phyloP scores from a whole-genome alignment of 1,140 invertebrate species.

The Trichonephila clavata region DNA sequence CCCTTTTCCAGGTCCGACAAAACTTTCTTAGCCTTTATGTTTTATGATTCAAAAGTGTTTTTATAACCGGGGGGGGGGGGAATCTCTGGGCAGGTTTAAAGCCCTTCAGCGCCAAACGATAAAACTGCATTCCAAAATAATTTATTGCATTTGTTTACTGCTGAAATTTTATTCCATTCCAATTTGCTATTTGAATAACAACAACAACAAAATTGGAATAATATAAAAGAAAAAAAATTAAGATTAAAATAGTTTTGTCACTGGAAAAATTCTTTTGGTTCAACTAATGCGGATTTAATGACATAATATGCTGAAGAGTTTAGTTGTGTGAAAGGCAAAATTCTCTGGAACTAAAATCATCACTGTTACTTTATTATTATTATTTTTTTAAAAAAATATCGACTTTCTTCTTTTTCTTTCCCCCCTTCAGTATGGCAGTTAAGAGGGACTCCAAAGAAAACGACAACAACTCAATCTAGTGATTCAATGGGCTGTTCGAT shows the following conservation, averaged over 20 bases:
- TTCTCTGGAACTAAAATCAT: constrained; percentile 35
- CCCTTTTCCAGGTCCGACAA: not conserved
- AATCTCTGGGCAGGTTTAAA: constrained; percentile 4
- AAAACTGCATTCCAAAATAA: constrained; percentile 65
- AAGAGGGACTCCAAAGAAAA: not conserved
- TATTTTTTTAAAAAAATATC: not conserved
- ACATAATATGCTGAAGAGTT: not conserved
- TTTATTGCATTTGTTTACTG: constrained; percentile 40
- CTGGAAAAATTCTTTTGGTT: not conserved
- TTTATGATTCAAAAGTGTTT: constrained; percentile 2
- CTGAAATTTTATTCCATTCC: not conserved
- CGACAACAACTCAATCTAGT: constrained; percentile 51
- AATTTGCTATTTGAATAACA: not conserved
- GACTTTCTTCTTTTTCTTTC: not conserved
- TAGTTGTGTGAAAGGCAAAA: constrained; percentile 49
- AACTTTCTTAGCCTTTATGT: not conserved
- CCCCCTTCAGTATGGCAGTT: not conserved
- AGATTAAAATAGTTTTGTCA: not conserved
- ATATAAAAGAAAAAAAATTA: too few species aligned
- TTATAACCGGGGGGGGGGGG: not conserved
- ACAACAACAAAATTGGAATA: not conserved
- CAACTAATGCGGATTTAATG: constrained; percentile 38
- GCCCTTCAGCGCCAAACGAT: not conserved
- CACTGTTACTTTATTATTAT: constrained; percentile 15
- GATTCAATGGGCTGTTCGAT: constrained; percentile 2